Evolutionary conservation across 2,888 invertebrate species (phyloP).

Genomic region (Octonoba sinensis): DNA sequence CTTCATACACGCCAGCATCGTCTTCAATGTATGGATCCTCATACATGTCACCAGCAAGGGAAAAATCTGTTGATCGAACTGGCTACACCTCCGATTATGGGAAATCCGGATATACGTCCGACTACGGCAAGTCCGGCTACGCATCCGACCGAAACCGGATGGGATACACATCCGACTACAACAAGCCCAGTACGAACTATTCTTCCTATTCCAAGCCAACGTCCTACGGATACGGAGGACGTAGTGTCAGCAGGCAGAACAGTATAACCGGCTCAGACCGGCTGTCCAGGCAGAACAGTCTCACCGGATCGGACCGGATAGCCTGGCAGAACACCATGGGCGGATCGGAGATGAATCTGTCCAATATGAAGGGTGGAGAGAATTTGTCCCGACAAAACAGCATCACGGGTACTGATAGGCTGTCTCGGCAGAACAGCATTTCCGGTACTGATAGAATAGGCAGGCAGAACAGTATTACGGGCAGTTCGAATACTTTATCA

Average conservation of each 20-base stretch:
- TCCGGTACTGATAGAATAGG: constrained; percentile 19
- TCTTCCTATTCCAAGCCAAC: constrained; percentile 32
- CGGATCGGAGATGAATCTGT: not conserved
- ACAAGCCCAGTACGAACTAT: constrained; percentile 44
- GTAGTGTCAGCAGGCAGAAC: constrained; percentile 52
- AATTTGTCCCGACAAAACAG: constrained; percentile 31
- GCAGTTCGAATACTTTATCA: constrained; percentile 15
- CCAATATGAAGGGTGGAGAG: too few relatives aligned
- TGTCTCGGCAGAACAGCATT: constrained; percentile 43
- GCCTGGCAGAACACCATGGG: constrained; percentile 34
- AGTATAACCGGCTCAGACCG: constrained; percentile 18
- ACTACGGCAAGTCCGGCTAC: constrained; percentile 62
- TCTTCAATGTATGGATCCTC: constrained; percentile 25
- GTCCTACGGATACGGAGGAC: constrained; percentile 9
- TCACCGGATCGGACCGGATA: constrained; percentile 35
- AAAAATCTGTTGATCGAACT: constrained; percentile 40
- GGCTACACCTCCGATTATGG: constrained; percentile 65
- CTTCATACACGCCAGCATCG: constrained; percentile 49
- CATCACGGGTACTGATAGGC: constrained; percentile 28
- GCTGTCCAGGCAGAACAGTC: constrained; percentile 48
- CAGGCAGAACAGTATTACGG: constrained; percentile 26
- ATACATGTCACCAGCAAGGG: constrained; percentile 25
- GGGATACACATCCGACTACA: constrained; percentile 65
- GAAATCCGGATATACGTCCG: constrained; percentile 64
- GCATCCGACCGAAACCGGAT: constrained; percentile 51